Evolutionary conservation across 2,113 vertebrate genomes (phyloP).

Genomic region (Capreolus pygargus): DNA sequence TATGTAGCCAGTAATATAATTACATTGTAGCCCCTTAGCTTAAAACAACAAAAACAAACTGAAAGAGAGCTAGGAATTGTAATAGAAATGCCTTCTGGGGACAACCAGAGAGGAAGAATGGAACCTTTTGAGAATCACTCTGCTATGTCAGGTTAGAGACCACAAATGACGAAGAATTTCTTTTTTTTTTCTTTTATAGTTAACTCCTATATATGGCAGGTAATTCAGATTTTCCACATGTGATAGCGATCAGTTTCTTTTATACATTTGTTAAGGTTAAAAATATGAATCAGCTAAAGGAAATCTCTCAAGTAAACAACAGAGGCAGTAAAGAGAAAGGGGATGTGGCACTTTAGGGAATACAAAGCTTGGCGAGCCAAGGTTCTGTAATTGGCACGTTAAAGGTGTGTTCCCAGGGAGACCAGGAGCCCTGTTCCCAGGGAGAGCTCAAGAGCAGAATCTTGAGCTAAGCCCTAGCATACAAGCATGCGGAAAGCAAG

Average conservation of each 20-base stretch:
- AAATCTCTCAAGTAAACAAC: not conserved
- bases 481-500: not conserved
- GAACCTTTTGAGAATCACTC: not conserved
- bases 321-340: not conserved
- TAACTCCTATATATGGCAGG: not conserved
- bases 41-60: not conserved
- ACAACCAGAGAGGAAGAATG: not conserved
- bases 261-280: not conserved
- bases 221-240: not conserved
- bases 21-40: not conserved
- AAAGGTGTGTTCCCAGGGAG: not conserved
- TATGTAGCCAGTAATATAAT: not conserved
- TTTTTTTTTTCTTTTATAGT: not conserved
- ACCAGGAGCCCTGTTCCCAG: not conserved
- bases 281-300: not conserved
- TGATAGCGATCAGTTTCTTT: not conserved
- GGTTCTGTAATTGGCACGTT: not conserved
- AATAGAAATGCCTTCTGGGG: not conserved
- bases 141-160: not conserved
- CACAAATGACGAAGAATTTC: not conserved
- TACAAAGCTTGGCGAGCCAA: not conserved
- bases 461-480: not conserved
- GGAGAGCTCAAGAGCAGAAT: not conserved
- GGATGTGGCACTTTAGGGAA: not conserved
- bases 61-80: not conserved